Conservation (phyloP, 2,113 vertebrate species). For the Oreamnos americanus region DNA sequence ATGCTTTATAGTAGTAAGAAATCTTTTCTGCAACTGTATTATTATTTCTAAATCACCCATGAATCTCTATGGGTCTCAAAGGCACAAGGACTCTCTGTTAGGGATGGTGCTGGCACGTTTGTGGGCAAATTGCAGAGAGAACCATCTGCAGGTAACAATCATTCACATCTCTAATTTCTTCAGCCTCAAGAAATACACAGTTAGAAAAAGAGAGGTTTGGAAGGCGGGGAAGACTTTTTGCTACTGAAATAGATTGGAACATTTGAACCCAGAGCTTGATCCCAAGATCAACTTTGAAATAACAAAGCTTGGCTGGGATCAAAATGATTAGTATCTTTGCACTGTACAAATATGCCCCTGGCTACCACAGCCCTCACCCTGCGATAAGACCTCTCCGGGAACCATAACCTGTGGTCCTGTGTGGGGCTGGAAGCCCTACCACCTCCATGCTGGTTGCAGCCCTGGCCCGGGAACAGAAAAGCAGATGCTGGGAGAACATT, state of each 20-base stretch:
- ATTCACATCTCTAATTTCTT: not conserved
- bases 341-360: not conserved
- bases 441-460: not conserved
- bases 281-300: not conserved
- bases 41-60: not conserved
- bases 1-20: not conserved
- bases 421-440: not conserved
- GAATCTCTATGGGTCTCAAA: not conserved
- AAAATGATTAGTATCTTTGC: not conserved
- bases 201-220: not conserved
- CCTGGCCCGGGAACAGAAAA: not conserved
- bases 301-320: not conserved
- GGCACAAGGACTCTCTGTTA: not conserved
- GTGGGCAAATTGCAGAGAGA: not conserved
- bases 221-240: not conserved
- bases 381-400: fast-evolving
- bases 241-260: not conserved
- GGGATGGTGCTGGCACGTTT: not conserved
- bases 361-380: not conserved
- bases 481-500: not conserved
- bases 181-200: not conserved
- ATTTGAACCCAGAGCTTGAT: not conserved
- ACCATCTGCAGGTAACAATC: not conserved
- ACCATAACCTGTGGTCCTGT: fast-evolving
- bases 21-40: not conserved